Conservation (phyloP, 2,888 invertebrate species). For the Nymphalis polychloros region DNA sequence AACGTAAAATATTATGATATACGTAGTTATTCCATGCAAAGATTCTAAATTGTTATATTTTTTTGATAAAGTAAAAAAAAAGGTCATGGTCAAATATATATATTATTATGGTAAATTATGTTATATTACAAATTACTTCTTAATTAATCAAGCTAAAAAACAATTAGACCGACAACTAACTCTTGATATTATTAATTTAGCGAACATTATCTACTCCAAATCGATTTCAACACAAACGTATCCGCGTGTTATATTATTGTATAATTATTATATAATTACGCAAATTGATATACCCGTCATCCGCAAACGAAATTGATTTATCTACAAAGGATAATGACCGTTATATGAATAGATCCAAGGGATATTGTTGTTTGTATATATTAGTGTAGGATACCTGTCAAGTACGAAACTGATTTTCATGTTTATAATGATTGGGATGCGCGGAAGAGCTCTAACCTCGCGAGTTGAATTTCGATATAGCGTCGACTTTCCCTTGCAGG, state of each 20-base stretch:
- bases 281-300: conserved; percentile 21
- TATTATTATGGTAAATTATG: background rate
- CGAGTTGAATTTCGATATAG: conserved; percentile 66
- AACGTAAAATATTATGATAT: no score
- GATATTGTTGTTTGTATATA: conserved; percentile 11
- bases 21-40: no score
- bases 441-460: conserved; percentile 46
- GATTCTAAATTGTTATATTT: no score
- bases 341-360: background rate
- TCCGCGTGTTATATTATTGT: conserved; percentile 40
- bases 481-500: conserved; percentile 58
- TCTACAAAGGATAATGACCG: conserved; percentile 8
- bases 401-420: conserved; percentile 37
- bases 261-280: conserved; percentile 43
- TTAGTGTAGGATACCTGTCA: conserved; percentile 12
- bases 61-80: no score
- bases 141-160: background rate
- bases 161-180: conserved; percentile 6
- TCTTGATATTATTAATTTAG: background rate
- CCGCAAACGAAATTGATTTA: conserved; percentile 2
- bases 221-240: conserved; percentile 39
- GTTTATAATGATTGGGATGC: conserved; percentile 54
- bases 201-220: conserved; percentile 20
- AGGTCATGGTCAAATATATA: no score
- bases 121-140: background rate